Base-by-base conservation (phyloP, 2,888 invertebrate species). In the Isotomurus palustris region DNA sequence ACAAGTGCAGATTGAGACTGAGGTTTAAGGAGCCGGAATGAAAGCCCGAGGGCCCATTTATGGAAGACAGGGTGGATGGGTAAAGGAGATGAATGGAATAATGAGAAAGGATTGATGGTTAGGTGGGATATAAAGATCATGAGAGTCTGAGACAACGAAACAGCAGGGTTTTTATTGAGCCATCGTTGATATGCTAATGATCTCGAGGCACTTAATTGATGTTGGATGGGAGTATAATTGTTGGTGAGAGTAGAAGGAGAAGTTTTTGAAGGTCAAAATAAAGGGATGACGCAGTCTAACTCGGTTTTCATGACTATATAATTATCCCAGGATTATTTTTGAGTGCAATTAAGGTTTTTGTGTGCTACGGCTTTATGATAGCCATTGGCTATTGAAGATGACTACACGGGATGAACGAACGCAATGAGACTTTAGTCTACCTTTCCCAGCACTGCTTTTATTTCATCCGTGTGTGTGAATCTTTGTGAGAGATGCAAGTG, bases 101-200 rank as follows among this genome's bases (percentile, higher is more conserved):
- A 66, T 60, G 60, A 62, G 65, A 55, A 54, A 65, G 65, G 60
- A 66, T 63, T 66, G 60, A 66, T 62, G 53, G 53, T 57, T 27
- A 48, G 63, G 60, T 60, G 60, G 63, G 56, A 58, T 52, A 57
- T 52, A 57, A 51, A 47, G 51, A 57, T 43, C 28, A 43, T 40
- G 50, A 50, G 59, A 47, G 49, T 44, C 12, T 45, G n/a, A 43
- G 54, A 50, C 41, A 49, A 40, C 43, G 49, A 55, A 55, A 55
- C 54, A 64, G 58, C 56, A 64, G 64, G 61, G 55, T 60, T 62
- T 58, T 60, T 66, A 64, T 64, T 67, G 64, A 64, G 62, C 67
- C 61, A 64, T 62, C 55, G 62, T 59, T 67, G 62, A 67, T 67
- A 67, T 64, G 64, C 67, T 64, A 64, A 67, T 67, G 64, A 67